A percentile compares a stretch with the other conserved stretches of the same genome.
Evolutionary conservation across 2,797 vertebrate species (phyloP).

Genomic region (Chrysolophus pictus): DNA sequence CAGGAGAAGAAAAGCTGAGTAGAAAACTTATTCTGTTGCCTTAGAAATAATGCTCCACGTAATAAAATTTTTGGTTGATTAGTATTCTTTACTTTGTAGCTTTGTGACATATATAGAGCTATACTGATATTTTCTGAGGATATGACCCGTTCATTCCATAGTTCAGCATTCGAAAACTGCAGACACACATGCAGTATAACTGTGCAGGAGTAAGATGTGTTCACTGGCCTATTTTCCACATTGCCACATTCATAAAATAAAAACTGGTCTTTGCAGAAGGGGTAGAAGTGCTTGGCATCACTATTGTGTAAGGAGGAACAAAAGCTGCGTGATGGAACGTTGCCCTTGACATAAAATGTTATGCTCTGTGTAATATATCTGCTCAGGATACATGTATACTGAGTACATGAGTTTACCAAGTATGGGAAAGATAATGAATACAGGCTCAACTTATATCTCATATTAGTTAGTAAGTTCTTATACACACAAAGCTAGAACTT

Average conservation of each 20-base stretch:
- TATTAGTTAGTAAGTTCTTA: neutral
- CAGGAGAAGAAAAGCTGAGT: neutral
- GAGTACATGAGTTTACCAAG: neutral
- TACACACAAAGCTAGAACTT: neutral
- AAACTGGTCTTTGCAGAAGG: neutral
- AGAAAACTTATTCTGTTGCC: neutral
- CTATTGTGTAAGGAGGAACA: neutral
- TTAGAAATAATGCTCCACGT: neutral
- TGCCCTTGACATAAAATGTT: neutral
- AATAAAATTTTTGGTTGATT: neutral
- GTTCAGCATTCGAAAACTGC: neutral
- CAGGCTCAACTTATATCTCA: neutral
- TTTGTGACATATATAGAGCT: neutral
- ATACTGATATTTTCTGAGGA: neutral
- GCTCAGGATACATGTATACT: neutral
- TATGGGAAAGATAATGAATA: neutral
- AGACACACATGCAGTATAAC: accelerated
- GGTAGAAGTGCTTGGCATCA: accelerated
- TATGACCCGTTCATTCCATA: neutral
- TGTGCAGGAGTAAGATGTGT: neutral
- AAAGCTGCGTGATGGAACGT: neutral
- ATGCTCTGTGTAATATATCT: neutral
- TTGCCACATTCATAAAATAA: neutral
- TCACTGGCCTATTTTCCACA: neutral
- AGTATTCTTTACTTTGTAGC: neutral